phyloP scores from a whole-genome alignment of 2,113 vertebrate genomes.

The Podiceps cristatus region DNA sequence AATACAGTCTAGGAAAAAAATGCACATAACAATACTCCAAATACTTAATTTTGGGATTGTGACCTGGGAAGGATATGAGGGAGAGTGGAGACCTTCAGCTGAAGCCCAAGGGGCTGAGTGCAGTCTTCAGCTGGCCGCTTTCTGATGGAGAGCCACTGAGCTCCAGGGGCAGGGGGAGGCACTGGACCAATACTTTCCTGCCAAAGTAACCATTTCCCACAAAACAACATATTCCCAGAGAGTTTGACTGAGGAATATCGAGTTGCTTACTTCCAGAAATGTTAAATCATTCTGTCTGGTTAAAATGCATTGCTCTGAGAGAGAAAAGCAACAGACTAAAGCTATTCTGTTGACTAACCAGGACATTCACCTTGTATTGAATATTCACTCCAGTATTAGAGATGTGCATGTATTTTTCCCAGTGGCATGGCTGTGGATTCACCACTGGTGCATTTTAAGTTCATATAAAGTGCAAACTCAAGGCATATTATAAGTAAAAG shows the following conservation, averaged over 20 bases:
- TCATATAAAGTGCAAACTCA: background rate
- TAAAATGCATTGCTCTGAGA: background rate
- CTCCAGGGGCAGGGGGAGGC: background rate
- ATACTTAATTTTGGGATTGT: background rate
- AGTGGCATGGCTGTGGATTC: background rate
- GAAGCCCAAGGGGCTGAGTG: background rate
- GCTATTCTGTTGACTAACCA: background rate
- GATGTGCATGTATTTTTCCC: background rate
- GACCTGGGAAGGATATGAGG: background rate
- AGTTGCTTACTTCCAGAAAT: background rate
- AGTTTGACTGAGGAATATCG: background rate
- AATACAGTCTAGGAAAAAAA: background rate
- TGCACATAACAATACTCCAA: background rate
- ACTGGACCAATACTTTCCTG: background rate
- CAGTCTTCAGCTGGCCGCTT: background rate
- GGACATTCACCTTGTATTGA: background rate
- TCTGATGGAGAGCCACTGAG: background rate
- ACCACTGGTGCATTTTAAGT: background rate
- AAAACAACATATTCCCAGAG: background rate
- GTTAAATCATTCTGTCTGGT: background rate
- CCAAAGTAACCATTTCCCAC: background rate
- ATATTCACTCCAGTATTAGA: background rate
- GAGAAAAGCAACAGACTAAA: background rate
- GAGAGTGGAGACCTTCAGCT: background rate
- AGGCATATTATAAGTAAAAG: background rate